Percentiles rank a stretch among this genome's conserved stretches.
These are phyloP conservation scores for Oscheius sp. DNA, from an alignment of 1,140 invertebrate species.

Conservation along the genomic window DNA sequence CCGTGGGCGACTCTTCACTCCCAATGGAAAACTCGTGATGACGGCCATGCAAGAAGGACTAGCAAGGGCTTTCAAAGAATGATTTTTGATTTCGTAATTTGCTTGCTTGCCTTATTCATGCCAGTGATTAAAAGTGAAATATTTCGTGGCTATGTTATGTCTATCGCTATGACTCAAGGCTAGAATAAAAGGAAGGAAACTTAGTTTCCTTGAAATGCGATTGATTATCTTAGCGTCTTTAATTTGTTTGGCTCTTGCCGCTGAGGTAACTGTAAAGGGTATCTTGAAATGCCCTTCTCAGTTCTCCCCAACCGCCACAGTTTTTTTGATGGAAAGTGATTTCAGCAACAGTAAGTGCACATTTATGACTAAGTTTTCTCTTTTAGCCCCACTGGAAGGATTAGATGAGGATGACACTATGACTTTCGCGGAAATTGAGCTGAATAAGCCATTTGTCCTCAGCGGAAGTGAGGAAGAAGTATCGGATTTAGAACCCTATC, in stretches of 20 bases:
- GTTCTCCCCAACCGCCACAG: background rate
- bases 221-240: background rate
- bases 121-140: too few relatives aligned
- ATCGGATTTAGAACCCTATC: background rate
- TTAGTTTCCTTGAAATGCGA: background rate
- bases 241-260: background rate
- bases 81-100: background rate
- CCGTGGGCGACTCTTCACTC: background rate
- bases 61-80: background rate
- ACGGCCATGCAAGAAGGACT: conserved; percentile 9
- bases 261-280: too few relatives aligned
- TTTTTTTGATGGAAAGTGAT: conserved; percentile 15
- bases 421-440: background rate
- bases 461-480: background rate
- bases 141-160: background rate
- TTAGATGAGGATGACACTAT: background rate
- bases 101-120: too few relatives aligned
- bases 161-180: background rate
- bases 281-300: background rate
- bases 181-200: background rate
- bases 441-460: background rate
- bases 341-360: background rate
- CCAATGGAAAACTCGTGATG: conserved; percentile 1
- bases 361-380: background rate
- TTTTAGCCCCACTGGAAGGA: background rate